Conservation (phyloP, 2,113 vertebrate genomes). For the Nanorana parkeri region DNA sequence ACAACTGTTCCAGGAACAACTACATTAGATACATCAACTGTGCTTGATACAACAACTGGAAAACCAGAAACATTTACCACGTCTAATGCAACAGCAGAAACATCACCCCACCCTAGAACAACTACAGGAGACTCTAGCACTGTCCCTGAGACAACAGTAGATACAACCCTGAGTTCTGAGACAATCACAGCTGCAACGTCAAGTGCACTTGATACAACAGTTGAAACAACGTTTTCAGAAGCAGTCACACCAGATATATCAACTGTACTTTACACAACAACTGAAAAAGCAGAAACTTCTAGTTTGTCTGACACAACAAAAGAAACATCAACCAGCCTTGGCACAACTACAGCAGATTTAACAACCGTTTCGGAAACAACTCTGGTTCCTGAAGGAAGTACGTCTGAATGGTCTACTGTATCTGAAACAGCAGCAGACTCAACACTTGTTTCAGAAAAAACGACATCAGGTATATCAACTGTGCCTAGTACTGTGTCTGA, state of each 20-base stretch:
- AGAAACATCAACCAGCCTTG: neutral
- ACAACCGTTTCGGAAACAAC: too few relatives aligned
- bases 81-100: neutral
- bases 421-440: neutral
- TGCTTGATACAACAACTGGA: neutral
- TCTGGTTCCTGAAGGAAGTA: neutral
- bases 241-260: neutral
- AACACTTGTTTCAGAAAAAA: neutral
- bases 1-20: neutral
- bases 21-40: neutral
- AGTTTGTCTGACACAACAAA: neutral
- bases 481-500: neutral
- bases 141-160: neutral
- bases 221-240: too few relatives aligned
- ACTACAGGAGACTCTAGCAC: neutral
- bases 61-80: neutral
- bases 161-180: neutral
- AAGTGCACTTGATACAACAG: too few relatives aligned
- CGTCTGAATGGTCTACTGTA: neutral
- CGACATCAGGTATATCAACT: neutral
- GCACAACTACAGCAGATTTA: too few relatives aligned
- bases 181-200: too few relatives aligned
- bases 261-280: neutral
- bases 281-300: neutral
- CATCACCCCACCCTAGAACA: neutral